Conservation (phyloP, 2,113 vertebrate species). For the Actenoides lindsayi region DNA sequence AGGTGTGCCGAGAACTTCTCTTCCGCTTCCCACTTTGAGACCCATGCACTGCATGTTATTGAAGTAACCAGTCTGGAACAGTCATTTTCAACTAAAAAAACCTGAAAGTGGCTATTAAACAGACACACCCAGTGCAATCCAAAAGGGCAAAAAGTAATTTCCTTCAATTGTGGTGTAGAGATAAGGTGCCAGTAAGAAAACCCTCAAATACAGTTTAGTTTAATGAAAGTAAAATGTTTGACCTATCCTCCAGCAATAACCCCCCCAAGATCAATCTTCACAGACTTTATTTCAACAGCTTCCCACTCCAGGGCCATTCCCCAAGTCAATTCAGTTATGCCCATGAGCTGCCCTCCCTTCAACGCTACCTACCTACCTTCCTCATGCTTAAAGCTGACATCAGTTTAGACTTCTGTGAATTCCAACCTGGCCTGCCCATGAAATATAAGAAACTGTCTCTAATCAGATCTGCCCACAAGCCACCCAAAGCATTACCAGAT, state of each 20-base stretch:
- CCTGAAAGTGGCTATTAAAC: not conserved
- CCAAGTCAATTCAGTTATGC: not conserved
- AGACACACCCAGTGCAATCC: not conserved
- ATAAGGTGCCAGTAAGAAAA: not conserved
- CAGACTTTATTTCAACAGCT: not conserved
- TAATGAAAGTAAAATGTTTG: constrained; percentile 10
- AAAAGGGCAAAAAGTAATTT: constrained; percentile 32
- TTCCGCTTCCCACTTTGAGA: not conserved
- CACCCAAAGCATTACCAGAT: not conserved
- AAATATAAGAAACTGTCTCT: not conserved
- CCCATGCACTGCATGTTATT: not conserved
- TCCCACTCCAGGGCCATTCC: not conserved
- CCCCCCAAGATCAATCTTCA: not conserved
- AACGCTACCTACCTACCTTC: not conserved
- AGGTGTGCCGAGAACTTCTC: not conserved
- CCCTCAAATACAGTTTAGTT: not conserved
- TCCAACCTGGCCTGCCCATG: not conserved
- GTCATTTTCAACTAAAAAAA: not conserved
- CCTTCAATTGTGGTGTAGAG: not conserved
- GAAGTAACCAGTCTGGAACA: not conserved
- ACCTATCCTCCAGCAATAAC: not conserved
- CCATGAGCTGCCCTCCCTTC: not conserved
- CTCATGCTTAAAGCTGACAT: not conserved
- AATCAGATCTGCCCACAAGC: not conserved
- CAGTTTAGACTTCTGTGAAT: not conserved